Evolutionary conservation across 2,113 vertebrate genomes (phyloP), one percentile per base, ranked within the genome.

Genomic region (Seriola aureovittata): DNA sequence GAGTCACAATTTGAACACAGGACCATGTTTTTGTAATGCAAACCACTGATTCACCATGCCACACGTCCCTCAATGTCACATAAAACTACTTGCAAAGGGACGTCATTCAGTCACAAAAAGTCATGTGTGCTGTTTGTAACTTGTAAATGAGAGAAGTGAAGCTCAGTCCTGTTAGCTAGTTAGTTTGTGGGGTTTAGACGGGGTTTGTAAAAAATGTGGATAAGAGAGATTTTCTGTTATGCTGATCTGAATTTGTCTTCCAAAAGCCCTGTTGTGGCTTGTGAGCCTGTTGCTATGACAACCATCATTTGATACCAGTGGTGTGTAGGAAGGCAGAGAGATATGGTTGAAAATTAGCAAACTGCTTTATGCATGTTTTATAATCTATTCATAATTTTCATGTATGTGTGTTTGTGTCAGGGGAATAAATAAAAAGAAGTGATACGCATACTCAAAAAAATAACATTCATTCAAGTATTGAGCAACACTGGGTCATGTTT

Each of bases 231-330:
- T 94, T 93, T 93, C 86, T 91, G 69, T 92, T 93, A 86, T 87
- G 89, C 84, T 89, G 88, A 89, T 87, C 88, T 88, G 89, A 90
- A 79, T 92, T 94, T 94, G 93, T 95, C 93, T 93, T 93, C 92
- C 92, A 92, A 94, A 92, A 92, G 93, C 94, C 88, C 91, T 92
- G 93, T 93, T 95, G 94, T 95, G 90, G 94, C 92, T 94, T 93
- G 90, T 91, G 87, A 90, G 94, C 93, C 85, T 92, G 95, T 96
- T 95, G 93, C 95, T 71, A 96, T 94, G 94, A 91, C 93, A 94
- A 96, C 95, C 92, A 85, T 74, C 88, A 91, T 95, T 95, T 93
- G 94, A 95, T 93, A 92, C 88, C 91, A 90, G 82, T 84, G 88
- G 91, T 95, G 94, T 94, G 94, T 95, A 96, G 93, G 94, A 95